Percentiles rank a stretch among this genome's conserved stretches.
phyloP scores from a whole-genome alignment of 2,888 invertebrate species.

The Tanypteryx hageni region DNA sequence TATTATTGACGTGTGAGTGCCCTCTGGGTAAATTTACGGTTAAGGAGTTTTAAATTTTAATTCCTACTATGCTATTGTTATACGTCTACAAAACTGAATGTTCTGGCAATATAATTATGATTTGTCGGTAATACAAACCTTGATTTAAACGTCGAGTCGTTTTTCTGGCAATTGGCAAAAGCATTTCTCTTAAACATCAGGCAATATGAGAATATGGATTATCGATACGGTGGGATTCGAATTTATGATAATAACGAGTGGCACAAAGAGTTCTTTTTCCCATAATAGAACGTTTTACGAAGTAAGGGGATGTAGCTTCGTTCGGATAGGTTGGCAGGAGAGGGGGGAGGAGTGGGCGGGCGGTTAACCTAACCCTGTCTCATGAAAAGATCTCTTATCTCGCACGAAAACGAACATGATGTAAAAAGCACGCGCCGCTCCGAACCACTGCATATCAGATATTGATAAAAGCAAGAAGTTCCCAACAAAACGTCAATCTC shows the following conservation, averaged over 20 bases:
- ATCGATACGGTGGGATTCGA: not conserved
- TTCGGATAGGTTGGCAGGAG: not conserved
- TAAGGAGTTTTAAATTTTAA: too few relatives aligned
- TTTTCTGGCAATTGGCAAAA: not conserved
- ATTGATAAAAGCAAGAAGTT: not conserved
- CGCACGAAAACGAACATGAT: conserved; percentile 48
- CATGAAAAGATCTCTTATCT: conserved; percentile 24
- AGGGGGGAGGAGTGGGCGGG: not conserved
- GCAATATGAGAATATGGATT: not conserved
- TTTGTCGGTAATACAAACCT: too few relatives aligned
- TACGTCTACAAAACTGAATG: too few relatives aligned
- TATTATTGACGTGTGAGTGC: too few relatives aligned
- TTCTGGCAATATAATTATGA: too few relatives aligned
- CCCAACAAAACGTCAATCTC: not conserved
- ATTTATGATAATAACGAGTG: not conserved
- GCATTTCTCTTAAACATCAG: not conserved
- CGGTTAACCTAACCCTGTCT: not conserved
- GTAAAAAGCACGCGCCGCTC: not conserved
- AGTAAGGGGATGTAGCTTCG: not conserved
- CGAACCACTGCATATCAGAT: conserved; percentile 32
- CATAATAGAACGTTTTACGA: not conserved
- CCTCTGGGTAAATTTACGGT: too few relatives aligned
- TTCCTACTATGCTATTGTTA: too few relatives aligned
- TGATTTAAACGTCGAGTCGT: not conserved
- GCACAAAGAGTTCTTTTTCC: not conserved